phyloP scores from a whole-genome alignment of 2,113 vertebrate species.

The Crotalus viridis region DNA sequence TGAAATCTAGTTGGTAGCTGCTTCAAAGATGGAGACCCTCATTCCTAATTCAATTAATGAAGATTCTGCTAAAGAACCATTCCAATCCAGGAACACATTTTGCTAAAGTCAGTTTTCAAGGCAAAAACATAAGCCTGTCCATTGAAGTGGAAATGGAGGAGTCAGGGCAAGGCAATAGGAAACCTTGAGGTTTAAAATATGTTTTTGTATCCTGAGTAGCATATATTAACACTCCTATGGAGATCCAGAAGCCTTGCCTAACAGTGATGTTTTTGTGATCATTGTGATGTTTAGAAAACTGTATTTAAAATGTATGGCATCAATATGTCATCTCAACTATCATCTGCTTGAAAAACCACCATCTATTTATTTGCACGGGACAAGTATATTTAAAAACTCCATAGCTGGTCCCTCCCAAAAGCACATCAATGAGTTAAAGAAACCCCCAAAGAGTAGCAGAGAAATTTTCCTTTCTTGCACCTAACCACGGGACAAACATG shows the following conservation, averaged over 20 bases:
- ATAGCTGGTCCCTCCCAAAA: background rate
- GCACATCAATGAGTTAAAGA: background rate
- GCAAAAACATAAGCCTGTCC: slow-evolving; percentile 34
- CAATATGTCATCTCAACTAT: background rate
- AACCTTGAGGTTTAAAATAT: slow-evolving; percentile 44
- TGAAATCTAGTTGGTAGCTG: slow-evolving; percentile 45
- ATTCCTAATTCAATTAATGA: slow-evolving; percentile 56
- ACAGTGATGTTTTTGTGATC: background rate
- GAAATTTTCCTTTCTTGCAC: background rate
- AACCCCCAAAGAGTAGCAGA: background rate
- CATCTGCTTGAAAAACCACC: background rate
- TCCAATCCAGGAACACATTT: slow-evolving; percentile 50
- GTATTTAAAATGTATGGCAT: background rate
- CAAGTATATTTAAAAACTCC: background rate
- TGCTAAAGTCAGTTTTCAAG: slow-evolving; percentile 51
- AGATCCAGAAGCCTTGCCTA: background rate
- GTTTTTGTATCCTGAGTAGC: slow-evolving; percentile 29
- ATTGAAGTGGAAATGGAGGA: slow-evolving; percentile 43
- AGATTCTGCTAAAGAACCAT: slow-evolving; percentile 36
- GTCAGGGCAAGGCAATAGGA: slow-evolving; percentile 53
- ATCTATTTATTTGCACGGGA: background rate
- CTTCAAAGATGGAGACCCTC: slow-evolving; percentile 55
- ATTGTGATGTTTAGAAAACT: background rate
- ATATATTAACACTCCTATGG: background rate
- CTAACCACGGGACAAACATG: background rate